Evolutionary conservation across 2,797 vertebrate genomes (phyloP), one percentile per base, ranked within the genome.

Genomic region (Phylloscopus collybita): DNA sequence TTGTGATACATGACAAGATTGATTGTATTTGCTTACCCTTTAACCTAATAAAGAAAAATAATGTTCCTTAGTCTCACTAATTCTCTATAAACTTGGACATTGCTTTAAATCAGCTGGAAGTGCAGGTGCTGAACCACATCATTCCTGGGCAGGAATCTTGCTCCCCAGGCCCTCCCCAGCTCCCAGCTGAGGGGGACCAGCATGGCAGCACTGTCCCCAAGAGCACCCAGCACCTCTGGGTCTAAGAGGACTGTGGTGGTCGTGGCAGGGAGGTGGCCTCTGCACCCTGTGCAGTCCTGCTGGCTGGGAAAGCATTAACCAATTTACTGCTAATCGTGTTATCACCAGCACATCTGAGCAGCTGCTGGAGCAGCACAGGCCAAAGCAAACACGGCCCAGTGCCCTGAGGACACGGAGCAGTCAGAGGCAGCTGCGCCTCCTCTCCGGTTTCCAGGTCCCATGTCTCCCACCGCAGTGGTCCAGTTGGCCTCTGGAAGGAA

Each of bases 1-100:
- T 90, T 94, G 93, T 95, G 95, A 96, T 96, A 93, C 90, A 81
- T 90, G 95, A 95, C 86, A 95, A 96, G 95, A 97, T 97, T 96
- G 96, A 97, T 97, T 95, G 96, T 96, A 93, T 97, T 97, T 97
- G 94, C 94, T 96, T 97, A 95, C 92, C 95, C 95, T 96, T 96
- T 97, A 95, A 96, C 96, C 96, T 94, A 97, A 95, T 97, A 96
- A 97, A 95, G 95, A 88, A 95, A 95, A 97, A 95, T 92, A 96
- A 94, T 42, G 88, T 95, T 95, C 76, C 83, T 92, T 51, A 64
- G 90, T 59, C 88, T 95, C 80, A 38, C 56, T 95, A 88, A 94
- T 93, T 94, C 95, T 92, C 62, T 38, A 26, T 81, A 92, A 95
- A 92, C 69, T 80, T 56, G 57, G 80, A 74, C 57, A 54, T 88